Base-by-base conservation (phyloP, 1,140 invertebrate species). In the Bombus haemorrhoidalis region DNA sequence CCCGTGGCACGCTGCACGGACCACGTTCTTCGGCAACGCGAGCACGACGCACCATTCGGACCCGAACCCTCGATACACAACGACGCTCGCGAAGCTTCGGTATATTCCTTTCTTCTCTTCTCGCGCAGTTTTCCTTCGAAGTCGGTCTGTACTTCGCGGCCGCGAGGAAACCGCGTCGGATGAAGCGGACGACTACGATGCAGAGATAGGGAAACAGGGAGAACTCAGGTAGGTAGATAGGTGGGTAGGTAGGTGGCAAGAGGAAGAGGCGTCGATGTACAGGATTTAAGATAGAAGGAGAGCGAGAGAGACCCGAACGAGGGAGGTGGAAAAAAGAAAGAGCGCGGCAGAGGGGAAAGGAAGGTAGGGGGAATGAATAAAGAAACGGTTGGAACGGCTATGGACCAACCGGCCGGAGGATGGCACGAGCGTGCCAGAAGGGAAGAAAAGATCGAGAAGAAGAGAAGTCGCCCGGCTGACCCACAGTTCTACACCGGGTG, bases 391-490 rank as follows among this genome's bases (percentile, higher is more conserved):
- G 79, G 62, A 72, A 83, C 80, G 64, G 64, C 39, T 28, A 72
- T 22, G 68, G 79, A 73, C 62, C 74, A 32, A 78, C 22, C 57
- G 64, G 43, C 37, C 47, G 66, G 59, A 81, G 69, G 84, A 81
- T 43, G 83, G 83, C 78, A 81, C 78, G 84, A 85, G 78, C 77
- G 64, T 85, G 66, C 85, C 74, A 71, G 78, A 71, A 87, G 89
- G 85, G 83, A 84, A 81, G 76, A 83, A 82, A 83, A 76, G 64
- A 53, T 37, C n/a, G 43, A 57, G 68, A 43, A 66, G 69, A 83
- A n/a, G 53, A 83, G 66, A 79, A 76, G 66, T 72, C 59, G 76
- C 47, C 76, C 81, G 87, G 69, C 79, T 89, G 88, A 89, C 79
- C 88, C 79, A 80, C 53, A 69, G 81, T 57, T 39, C 37, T 66